These are phyloP conservation scores for Zaprionus africanus DNA, from an alignment of 1,140 invertebrate genomes.

Conservation along the genomic window DNA sequence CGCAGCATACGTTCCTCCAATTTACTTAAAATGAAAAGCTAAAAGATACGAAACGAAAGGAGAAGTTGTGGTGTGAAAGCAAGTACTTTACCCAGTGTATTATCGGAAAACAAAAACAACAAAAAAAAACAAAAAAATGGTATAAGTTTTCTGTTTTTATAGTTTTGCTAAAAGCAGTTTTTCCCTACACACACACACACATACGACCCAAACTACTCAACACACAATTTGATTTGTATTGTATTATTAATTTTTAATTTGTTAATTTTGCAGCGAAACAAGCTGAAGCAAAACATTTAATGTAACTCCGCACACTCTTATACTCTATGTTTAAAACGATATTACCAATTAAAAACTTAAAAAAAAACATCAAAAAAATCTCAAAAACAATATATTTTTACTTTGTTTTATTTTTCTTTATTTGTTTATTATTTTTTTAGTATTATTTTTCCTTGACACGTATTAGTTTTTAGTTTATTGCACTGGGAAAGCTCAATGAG, in stretches of 20 bases:
- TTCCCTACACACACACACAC: not conserved
- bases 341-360: constrained; percentile 67
- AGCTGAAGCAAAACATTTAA: constrained; percentile 59
- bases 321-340: constrained; percentile 74
- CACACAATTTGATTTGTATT: constrained; percentile 42
- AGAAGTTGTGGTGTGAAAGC: constrained; percentile 34
- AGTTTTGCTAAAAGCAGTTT: constrained; percentile 22
- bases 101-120: constrained; percentile 15
- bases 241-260: constrained; percentile 77
- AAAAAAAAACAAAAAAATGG: not conserved
- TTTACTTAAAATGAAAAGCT: constrained; percentile 42
- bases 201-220: constrained; percentile 13
- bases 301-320: constrained; percentile 65
- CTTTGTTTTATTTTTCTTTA: constrained; percentile 60
- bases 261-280: constrained; percentile 51
- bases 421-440: not conserved
- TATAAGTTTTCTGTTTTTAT: constrained; percentile 36
- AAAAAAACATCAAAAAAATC: constrained; percentile 61
- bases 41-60: constrained; percentile 28
- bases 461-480: constrained; percentile 25
- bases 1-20: constrained; percentile 64
- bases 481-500: constrained; percentile 8
- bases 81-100: constrained; percentile 57
- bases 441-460: not conserved
- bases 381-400: constrained; percentile 53